phyloP scores from a whole-genome alignment of 1,140 invertebrate species.

The Leptoteleia sp. region DNA sequence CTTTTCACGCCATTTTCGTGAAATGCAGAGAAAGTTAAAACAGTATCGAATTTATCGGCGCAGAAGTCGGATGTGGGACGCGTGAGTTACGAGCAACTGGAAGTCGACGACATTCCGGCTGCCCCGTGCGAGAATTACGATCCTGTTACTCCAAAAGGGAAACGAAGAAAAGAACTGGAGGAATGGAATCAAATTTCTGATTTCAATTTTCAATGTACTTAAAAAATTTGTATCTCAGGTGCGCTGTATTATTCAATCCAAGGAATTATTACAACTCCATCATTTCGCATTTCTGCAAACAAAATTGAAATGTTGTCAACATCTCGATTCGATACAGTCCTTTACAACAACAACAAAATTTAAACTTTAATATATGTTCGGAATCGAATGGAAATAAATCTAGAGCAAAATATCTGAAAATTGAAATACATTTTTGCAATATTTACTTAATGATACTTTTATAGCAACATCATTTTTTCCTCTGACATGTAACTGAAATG shows the following conservation, averaged over 20 bases:
- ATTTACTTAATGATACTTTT: too few species aligned
- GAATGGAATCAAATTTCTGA: slow-evolving; percentile 40
- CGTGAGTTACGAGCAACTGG: slow-evolving; percentile 66
- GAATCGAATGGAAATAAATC: too few species aligned
- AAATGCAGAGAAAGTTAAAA: slow-evolving; percentile 69
- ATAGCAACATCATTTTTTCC: too few species aligned
- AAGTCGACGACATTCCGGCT: slow-evolving; percentile 69
- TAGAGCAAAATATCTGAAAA: too few species aligned
- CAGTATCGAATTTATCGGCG: slow-evolving; percentile 70
- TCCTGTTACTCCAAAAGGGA: slow-evolving; percentile 47
- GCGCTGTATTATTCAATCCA: not conserved
- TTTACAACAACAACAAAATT: too few species aligned
- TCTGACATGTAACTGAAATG: too few species aligned
- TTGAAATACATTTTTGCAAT: too few species aligned
- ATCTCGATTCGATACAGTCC: too few species aligned
- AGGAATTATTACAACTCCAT: not conserved
- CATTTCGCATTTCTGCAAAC: too few species aligned
- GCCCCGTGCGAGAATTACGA: slow-evolving; percentile 59
- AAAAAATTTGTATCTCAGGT: slow-evolving; percentile 36
- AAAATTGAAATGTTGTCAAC: too few species aligned
- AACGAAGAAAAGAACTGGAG: slow-evolving; percentile 36
- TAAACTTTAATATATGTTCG: too few species aligned
- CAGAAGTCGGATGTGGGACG: slow-evolving; percentile 61
- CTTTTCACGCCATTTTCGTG: slow-evolving; percentile 47
- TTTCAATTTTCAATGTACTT: slow-evolving; percentile 48